Evolutionary conservation across 2,797 vertebrate genomes (phyloP), one percentile per base, ranked within the genome.

Genomic region (Sarcophilus harrisii): DNA sequence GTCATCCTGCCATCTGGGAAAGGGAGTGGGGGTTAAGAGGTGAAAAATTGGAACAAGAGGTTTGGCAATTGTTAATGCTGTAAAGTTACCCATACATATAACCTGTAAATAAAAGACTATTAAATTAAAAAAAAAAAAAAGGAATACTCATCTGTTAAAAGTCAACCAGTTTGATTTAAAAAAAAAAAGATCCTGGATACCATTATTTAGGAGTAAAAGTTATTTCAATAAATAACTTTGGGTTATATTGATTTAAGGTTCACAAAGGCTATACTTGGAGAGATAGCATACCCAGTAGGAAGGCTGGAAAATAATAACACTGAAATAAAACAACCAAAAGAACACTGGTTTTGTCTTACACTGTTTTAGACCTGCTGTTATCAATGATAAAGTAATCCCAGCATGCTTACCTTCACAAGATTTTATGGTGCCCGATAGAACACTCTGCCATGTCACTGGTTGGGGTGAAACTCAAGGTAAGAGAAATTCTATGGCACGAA

Each of bases 401-500:
- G 98, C 94, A 24, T 99, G 99, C 97, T 98, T 99, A 96, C 99
- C 99, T n/a, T 94, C 99, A 2, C 98, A 98, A 92, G 98, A 99
- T 93, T 98, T 98, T 6, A 97, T 99, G 29, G 99, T 99, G 21
- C 98, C 99, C 54, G 99, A 98, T 96, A 98, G 98, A 97, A 99
- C 99, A 0, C 99, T 99, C 92, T 99, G 99, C 92, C 99, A 99
- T 32, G 99, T 99, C 91, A 99, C 99, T 0, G 99, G 99, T 94
- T 99, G 99, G 99, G 99, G 99, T 0, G 99, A 99, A 0, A 99
- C 99, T 95, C 97, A 98, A 99, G 99, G 99, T 99, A 92, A 98
- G 98, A 55, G 0, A 16, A 0, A 0, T 38, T 91, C 29, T 49
- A n/a, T 0, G 24, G 3, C 28, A 14, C 28, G 73, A 4, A 32